Evolutionary conservation across 2,888 invertebrate species (phyloP), one percentile per base, ranked within the genome.

Genomic region (Himalopsyche tibetana): DNA sequence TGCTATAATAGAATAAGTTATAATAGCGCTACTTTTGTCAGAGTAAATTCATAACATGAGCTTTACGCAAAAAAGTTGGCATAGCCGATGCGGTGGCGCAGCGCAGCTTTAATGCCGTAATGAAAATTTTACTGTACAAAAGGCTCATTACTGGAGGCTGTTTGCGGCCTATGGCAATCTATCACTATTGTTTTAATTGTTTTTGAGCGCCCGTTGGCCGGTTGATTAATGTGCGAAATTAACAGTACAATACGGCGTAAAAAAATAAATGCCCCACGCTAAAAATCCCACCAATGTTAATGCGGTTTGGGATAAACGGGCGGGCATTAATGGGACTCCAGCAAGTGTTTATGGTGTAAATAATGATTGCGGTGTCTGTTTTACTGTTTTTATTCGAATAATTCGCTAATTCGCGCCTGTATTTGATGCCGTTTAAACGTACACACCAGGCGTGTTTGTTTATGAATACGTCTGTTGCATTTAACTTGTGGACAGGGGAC

Each of bases 111-210:
- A 28, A 55, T 56, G 63, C 74, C 85, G 85, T 86, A 86, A 86
- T 86, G 84, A 84, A 84, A 86, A 86, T 84, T 84, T 82, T 81
- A 38, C 82, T 84, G 84, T 84, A 82, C 83, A 84, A 87, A 83
- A 63, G 82, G 80, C 83, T 87, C 87, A 87, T 87, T 85, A 87
- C 80, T 80, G 80, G 87, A 82, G 63, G 85, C 63, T 63, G 83
- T 85, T 85, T 85, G 85, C 80, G 87, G 85, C 56, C 80, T 38
- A 42, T 83, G 87, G 85, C 85, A 85, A 87, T 87, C 85, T 85
- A 87, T 83, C 87, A 83, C 87, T 74, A 87, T 87, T 87, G 87
- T 87, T 87, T 87, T 84, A 86, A 84, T 84, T 84, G 84, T 63
- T 63, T 63, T 63, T 63, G 83, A 55, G 51, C 42, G 82, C 86